A percentile compares a stretch with the other conserved stretches of the same genome.
These are phyloP conservation scores for Antheraea mylitta DNA, from an alignment of 1,140 invertebrate species.

Conservation along the genomic window DNA sequence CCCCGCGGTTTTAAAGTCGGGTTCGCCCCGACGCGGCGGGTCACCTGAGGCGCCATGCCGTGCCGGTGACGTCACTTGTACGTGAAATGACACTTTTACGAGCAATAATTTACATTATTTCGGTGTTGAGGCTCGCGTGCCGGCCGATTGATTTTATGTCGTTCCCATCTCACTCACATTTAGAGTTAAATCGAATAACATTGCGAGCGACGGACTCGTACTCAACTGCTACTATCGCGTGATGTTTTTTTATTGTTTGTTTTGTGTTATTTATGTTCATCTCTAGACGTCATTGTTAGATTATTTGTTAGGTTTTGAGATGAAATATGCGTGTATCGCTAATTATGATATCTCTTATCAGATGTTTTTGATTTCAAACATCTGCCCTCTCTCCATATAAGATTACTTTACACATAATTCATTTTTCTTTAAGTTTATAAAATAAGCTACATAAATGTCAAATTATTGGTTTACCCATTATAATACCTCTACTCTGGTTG, in stretches of 20 bases:
- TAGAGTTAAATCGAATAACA: slow-evolving; percentile 68
- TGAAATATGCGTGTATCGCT: background rate
- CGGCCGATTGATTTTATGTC: slow-evolving; percentile 72
- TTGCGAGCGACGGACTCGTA: slow-evolving; percentile 63
- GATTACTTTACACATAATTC: too few relatives aligned
- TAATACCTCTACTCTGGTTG: too few relatives aligned
- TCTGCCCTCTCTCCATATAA: background rate
- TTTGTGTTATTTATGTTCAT: slow-evolving; percentile 6
- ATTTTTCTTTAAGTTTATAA: too few relatives aligned
- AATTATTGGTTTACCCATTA: too few relatives aligned
- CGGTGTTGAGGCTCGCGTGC: slow-evolving; percentile 71
- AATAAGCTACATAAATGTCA: too few relatives aligned
- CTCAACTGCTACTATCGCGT: slow-evolving; percentile 70
- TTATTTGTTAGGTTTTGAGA: background rate
- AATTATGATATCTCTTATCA: background rate
- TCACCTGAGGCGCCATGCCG: background rate
- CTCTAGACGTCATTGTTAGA: background rate
- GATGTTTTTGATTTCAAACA: background rate
- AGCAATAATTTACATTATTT: slow-evolving; percentile 75
- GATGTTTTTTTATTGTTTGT: slow-evolving; percentile 18
- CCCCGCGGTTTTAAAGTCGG: background rate
- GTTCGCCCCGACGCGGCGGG: slow-evolving; percentile 7
- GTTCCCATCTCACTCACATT: slow-evolving; percentile 65
- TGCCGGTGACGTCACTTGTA: slow-evolving; percentile 59
- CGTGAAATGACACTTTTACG: slow-evolving; percentile 74